phyloP scores from a whole-genome alignment of 1,140 invertebrate genomes.

The Steinernema feltiae region DNA sequence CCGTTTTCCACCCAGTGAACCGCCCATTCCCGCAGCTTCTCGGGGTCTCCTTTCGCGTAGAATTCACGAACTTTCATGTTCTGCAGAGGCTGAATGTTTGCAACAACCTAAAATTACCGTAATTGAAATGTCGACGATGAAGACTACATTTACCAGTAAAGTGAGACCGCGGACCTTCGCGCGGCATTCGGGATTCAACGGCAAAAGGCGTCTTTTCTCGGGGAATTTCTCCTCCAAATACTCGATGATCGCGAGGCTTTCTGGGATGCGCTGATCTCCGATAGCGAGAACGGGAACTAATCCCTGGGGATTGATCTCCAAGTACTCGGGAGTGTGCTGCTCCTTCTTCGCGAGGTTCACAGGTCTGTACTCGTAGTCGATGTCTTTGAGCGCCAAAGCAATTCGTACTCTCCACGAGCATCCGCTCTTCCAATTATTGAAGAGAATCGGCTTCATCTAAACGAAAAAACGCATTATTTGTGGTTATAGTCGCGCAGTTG shows the following conservation, averaged over 20 bases:
- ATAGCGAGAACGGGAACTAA: conserved; percentile 83
- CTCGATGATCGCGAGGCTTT: conserved; percentile 87
- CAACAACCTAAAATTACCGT: conserved; percentile 37
- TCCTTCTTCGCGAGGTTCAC: conserved; percentile 73
- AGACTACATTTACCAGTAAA: conserved; percentile 29
- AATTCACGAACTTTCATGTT: conserved; percentile 72
- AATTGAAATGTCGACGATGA: neutral
- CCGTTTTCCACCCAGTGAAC: conserved; percentile 83
- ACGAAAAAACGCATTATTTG: too few relatives aligned
- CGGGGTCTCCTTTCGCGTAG: neutral
- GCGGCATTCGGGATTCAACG: conserved; percentile 75
- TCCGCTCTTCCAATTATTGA: conserved; percentile 59
- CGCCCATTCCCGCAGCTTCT: conserved; percentile 68
- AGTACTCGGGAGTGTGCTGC: conserved; percentile 79
- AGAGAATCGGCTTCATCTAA: conserved; percentile 43
- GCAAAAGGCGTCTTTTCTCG: conserved; percentile 71
- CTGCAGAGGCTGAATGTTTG: conserved; percentile 69
- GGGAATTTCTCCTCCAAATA: conserved; percentile 86
- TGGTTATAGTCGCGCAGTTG: too few relatives aligned
- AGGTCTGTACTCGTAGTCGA: conserved; percentile 85
- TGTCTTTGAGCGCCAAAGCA: conserved; percentile 80
- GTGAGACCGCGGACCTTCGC: conserved; percentile 67
- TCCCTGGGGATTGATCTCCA: conserved; percentile 83
- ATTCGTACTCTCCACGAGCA: conserved; percentile 60
- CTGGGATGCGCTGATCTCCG: conserved; percentile 74